Conservation (phyloP, 2,888 invertebrate genomes). For the Eulithis prunata region DNA sequence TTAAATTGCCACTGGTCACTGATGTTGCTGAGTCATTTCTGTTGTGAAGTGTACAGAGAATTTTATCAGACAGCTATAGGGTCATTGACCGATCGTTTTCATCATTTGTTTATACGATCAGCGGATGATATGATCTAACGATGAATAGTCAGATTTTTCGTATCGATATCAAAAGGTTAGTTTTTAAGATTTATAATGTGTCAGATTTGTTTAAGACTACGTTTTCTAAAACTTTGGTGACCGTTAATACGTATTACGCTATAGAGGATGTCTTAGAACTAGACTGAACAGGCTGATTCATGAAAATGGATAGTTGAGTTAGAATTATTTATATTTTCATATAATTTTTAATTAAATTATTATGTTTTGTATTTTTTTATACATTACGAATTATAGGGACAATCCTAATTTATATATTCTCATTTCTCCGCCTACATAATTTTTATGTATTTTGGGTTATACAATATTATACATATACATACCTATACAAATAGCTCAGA, state of each 20-base stretch:
- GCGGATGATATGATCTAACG: slow-evolving; percentile 73
- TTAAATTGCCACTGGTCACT: not conserved
- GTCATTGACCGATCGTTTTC: slow-evolving; percentile 70
- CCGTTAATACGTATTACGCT: not conserved
- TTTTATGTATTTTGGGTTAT: too few relatives aligned
- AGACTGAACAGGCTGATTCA: too few relatives aligned
- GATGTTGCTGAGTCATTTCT: slow-evolving; percentile 6
- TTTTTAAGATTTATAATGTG: slow-evolving; percentile 47
- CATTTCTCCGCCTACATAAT: too few relatives aligned
- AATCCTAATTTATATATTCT: too few relatives aligned
- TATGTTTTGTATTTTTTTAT: too few relatives aligned
- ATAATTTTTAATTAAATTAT: too few relatives aligned
- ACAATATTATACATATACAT: too few relatives aligned
- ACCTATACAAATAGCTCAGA: too few relatives aligned
- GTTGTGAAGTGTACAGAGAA: slow-evolving; percentile 30
- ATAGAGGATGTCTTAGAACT: too few relatives aligned
- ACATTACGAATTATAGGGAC: too few relatives aligned
- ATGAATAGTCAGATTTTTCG: slow-evolving; percentile 72
- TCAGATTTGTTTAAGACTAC: slow-evolving; percentile 52
- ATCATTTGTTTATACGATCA: slow-evolving; percentile 81
- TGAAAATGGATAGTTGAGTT: too few relatives aligned
- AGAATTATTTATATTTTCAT: too few relatives aligned
- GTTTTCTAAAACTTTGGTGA: not conserved
- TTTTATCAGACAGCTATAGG: slow-evolving; percentile 67
- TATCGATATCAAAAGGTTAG: slow-evolving; percentile 62